Percentiles rank a stretch among this genome's conserved stretches.
These are phyloP conservation scores for Lepidocyrtinus sp. DNA, from an alignment of 2,888 invertebrate genomes.

Conservation along the genomic window DNA sequence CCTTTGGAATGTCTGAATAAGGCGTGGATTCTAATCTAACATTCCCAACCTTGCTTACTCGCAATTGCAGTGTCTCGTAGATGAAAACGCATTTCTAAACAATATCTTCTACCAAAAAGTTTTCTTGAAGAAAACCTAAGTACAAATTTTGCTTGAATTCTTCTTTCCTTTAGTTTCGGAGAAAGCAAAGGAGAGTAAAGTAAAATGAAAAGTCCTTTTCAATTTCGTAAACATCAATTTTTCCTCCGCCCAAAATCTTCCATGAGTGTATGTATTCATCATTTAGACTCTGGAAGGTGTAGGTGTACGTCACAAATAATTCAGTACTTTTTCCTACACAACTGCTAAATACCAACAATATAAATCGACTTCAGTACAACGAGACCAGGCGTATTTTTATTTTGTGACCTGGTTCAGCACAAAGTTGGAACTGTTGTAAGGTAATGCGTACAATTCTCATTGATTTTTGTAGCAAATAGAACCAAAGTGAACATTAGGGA, in stretches of 20 bases:
- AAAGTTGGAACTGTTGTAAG: background rate
- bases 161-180: background rate
- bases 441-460: background rate
- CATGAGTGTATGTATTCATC: constrained; percentile 45
- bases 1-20: constrained; percentile 56
- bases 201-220: constrained; percentile 54
- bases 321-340: constrained; percentile 4
- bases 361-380: too few relatives aligned
- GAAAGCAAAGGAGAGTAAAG: constrained; percentile 9
- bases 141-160: background rate
- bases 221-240: constrained; percentile 57
- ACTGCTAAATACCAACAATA: background rate
- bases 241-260: constrained; percentile 13
- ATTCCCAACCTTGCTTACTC: background rate
- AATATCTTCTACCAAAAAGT: constrained; percentile 1
- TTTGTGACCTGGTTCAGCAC: background rate
- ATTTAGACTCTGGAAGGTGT: constrained; percentile 15
- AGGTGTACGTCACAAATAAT: too few relatives aligned
- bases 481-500: background rate
- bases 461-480: too few relatives aligned
- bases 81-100: too few relatives aligned
- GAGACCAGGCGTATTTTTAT: too few relatives aligned
- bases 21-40: constrained; percentile 52
- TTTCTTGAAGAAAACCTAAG: background rate
- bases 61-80: constrained; percentile 54